Base-by-base conservation (phyloP, 2,797 vertebrate genomes). In the Lagorchestes hirsutus region DNA sequence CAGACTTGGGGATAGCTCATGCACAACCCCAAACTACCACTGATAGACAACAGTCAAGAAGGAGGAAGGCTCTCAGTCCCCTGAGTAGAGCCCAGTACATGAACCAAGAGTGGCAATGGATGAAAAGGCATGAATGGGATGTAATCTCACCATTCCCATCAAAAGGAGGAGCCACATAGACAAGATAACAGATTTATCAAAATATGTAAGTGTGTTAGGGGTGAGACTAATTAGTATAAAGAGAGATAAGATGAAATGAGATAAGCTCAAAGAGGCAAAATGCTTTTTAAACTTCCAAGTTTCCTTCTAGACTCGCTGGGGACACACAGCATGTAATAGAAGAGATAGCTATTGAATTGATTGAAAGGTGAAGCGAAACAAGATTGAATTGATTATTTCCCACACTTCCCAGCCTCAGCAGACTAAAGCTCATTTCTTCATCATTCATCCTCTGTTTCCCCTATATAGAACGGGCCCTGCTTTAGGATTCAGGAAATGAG, bases 281-380 rank as follows among this genome's bases (percentile, higher is more conserved):
- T 27, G 50, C 22, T 87, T 87, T 82, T 87, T 24, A 50, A 87
- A 87, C 24, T 46, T 87, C 46, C 18, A 27, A 87, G 24, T 87
- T 87, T 22, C 91, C 46, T 95, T 95, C 87, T 87, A 40, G 29
- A 52, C 52, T 52, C 52, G 52, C 52, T 52, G 52, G 52, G 55
- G 91, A 82, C 27, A 92, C n/a, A 55, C 87, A 67, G 87, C 94
- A 90, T 54, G 92, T 96, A 97, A 97, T 1, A 87, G 74, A 87
- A 82, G 6, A 50, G 74, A 96, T 96, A 97, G 96, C 97, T 98
- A 91, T 67, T 34, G 74, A 97, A 55, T 27, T 97, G 95, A 97
- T 95, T 96, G 92, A 98, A 97, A 94, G 96, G 93, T 46, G 18
- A 57, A 94, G 95, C 94, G 92, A 97, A 97, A 97, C 59, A 97